Base-by-base conservation (phyloP, 2,888 invertebrate species). In the Prosapia bicincta region DNA sequence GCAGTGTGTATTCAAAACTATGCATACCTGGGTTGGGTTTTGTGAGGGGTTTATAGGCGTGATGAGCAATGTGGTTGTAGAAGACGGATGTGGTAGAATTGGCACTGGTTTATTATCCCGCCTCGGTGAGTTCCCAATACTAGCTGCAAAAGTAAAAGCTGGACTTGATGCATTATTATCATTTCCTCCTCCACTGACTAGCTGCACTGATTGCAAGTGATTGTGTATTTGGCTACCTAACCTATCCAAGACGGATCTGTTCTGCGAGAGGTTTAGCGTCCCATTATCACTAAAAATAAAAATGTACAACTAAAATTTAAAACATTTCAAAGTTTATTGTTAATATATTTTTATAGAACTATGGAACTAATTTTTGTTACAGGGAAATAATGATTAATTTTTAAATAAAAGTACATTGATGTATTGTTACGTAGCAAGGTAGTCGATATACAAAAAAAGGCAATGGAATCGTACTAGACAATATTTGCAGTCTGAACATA, bases 71-170 rank as follows among this genome's bases (percentile, higher is more conserved):
- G 85, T 82, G 65, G 84, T 80, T 67, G 85, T 83, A 6, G 84
- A 81, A 68, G 83, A 79, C 75, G 88, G 79, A 85, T 88, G 80
- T 83, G 89, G 86, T 85, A 88, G 79, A 85, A 85, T 81, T 85
- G 87, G 82, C 84, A 67, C 75, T 3, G 66, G 43, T 23, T 65
- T 69, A 7, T 71, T 71, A 20, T 30, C 28, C 9, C 70, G 26
- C 25, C 69, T 75, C 15, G 15, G 28, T 6, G 38, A 28, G 28
- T 65, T 65, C 1, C n/a, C 25, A 3, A 69, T 25, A 30, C 54
- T 30, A 20, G 70, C 75, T 3, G 71, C 68, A 28, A 71, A 75
- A 5, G 66, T 68, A 67, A 75, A 75, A 7, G 75, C 71, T 23
- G 30, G 25, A 32, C 66, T 43, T 20, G 54, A 54, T 20, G 20